Percentiles rank a stretch among this genome's conserved stretches.
Conservation (phyloP, 1,140 invertebrate genomes). For the Lepeophtheirus salmonis region DNA sequence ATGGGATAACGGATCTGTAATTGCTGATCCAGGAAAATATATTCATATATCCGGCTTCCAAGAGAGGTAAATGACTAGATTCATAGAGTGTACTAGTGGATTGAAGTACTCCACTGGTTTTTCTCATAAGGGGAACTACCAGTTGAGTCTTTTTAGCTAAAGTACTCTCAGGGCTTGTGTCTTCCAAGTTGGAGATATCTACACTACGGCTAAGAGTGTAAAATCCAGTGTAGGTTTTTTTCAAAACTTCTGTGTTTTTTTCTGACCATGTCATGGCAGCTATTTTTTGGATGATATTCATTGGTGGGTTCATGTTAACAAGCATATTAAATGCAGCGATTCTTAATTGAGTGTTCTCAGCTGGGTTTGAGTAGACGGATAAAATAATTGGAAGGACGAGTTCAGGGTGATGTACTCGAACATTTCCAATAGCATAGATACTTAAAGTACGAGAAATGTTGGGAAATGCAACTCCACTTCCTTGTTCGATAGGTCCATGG, state of each 20-base stretch:
- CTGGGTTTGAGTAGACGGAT: conserved; percentile 21
- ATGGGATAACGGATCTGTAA: background rate
- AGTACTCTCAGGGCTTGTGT: background rate
- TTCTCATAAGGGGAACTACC: conserved; percentile 10
- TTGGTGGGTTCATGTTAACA: conserved; percentile 17
- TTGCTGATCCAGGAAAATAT: background rate
- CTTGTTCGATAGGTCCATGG: background rate
- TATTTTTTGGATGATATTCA: conserved; percentile 20
- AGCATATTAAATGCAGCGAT: conserved; percentile 22
- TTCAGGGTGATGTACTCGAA: conserved; percentile 15
- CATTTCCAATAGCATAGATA: conserved; percentile 20
- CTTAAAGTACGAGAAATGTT: conserved; percentile 19
- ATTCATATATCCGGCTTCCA: conserved; percentile 8
- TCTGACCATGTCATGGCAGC: conserved; percentile 19
- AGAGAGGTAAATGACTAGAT: background rate
- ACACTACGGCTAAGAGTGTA: background rate
- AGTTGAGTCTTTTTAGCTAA: background rate
- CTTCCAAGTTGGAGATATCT: background rate
- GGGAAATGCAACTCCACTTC: background rate
- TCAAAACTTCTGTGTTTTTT: conserved; percentile 12
- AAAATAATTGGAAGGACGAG: conserved; percentile 19
- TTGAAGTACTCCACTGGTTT: background rate
- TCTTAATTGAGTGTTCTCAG: conserved; percentile 21
- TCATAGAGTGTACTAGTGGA: conserved; percentile 1
- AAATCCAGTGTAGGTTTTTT: conserved; percentile 6